Evolutionary conservation across 2,113 vertebrate genomes (phyloP).

Genomic region (Meles meles): DNA sequence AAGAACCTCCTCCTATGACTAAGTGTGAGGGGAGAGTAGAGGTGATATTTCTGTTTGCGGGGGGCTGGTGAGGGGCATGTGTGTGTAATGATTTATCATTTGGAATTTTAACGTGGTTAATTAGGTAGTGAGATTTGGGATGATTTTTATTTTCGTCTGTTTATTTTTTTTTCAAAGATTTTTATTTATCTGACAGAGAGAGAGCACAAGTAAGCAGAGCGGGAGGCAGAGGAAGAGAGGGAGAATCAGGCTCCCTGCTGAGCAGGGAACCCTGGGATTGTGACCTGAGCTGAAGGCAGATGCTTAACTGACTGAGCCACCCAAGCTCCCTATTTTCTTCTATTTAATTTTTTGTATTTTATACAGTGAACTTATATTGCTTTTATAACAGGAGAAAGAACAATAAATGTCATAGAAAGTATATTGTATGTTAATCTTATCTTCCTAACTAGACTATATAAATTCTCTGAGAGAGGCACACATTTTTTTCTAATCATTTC

Average conservation of each 20-base stretch:
- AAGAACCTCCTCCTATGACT: background rate
- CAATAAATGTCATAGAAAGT: background rate
- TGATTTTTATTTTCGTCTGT: background rate
- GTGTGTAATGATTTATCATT: background rate
- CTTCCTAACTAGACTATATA: background rate
- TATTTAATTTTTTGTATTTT: background rate
- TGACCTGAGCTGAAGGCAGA: too few species aligned
- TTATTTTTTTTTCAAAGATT: background rate
- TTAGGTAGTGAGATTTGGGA: background rate
- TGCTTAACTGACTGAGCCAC: too few species aligned
- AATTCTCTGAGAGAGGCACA: background rate
- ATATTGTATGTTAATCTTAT: background rate
- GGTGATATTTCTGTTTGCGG: background rate
- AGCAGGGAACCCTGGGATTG: too few species aligned
- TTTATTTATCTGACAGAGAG: too few species aligned
- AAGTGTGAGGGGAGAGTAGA: background rate
- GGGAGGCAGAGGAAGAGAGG: too few species aligned
- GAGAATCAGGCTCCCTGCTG: too few species aligned
- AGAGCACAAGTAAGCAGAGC: too few species aligned
- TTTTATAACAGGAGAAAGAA: conserved; percentile 18
- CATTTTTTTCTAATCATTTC: background rate
- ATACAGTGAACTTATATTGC: background rate
- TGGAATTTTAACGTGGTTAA: background rate
- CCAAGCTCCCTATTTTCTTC: background rate
- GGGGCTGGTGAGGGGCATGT: accelerated